phyloP scores from a whole-genome alignment of 2,888 invertebrate genomes.

The Mamestra brassicae region DNA sequence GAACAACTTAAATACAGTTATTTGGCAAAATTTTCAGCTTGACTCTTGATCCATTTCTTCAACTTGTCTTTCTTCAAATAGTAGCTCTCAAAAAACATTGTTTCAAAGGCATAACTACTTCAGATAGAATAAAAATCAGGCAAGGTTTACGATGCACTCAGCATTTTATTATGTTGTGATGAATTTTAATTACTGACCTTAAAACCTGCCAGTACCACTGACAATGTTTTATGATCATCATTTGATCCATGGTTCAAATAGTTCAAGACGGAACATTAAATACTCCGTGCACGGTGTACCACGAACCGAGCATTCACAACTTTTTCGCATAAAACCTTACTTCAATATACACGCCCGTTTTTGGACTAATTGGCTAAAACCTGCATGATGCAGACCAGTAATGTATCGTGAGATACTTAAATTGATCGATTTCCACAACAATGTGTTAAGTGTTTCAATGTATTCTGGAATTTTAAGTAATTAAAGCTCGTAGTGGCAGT shows the following conservation, averaged over 20 bases:
- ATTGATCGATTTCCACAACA: constrained; percentile 65
- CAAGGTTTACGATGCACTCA: constrained; percentile 66
- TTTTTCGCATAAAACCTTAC: constrained; percentile 26
- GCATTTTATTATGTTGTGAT: constrained; percentile 78
- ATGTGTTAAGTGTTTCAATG: constrained; percentile 75
- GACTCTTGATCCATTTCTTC: background rate
- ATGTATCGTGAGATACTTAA: constrained; percentile 45
- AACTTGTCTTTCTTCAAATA: background rate
- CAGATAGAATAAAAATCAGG: constrained; percentile 76
- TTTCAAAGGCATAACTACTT: constrained; percentile 60
- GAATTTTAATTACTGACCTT: constrained; percentile 82
- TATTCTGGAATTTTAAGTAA: constrained; percentile 87
- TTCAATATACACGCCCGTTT: constrained; percentile 38
- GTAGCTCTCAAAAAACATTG: constrained; percentile 38
- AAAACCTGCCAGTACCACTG: constrained; percentile 70
- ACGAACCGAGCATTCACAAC: constrained; percentile 1
- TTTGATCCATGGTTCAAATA: constrained; percentile 79
- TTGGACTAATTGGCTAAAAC: constrained; percentile 12
- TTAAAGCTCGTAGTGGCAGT: constrained; percentile 86
- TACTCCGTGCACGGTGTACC: constrained; percentile 19
- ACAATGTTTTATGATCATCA: constrained; percentile 74
- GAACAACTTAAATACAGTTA: too few species aligned
- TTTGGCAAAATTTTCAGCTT: background rate
- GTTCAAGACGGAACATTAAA: constrained; percentile 73
- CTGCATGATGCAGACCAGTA: constrained; percentile 21